These are phyloP conservation scores for Cacatua alba DNA, from an alignment of 2,113 vertebrate species.

Conservation along the genomic window DNA sequence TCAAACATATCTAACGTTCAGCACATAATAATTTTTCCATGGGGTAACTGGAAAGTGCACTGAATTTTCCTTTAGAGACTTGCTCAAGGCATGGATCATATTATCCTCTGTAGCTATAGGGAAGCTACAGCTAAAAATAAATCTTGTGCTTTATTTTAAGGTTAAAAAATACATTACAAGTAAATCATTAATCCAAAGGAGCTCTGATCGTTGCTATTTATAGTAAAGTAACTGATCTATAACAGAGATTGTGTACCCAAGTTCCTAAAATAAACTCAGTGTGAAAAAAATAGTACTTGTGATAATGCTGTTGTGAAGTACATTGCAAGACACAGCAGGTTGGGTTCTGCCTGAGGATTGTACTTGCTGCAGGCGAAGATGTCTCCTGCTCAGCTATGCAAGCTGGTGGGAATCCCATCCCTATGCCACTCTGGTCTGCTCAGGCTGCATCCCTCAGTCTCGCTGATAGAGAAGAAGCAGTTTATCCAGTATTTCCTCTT, in stretches of 20 bases:
- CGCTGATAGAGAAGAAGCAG: not conserved
- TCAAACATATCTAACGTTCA: not conserved
- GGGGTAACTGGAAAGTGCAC: not conserved
- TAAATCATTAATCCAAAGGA: slow-evolving; percentile 47
- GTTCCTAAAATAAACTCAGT: slow-evolving; percentile 32
- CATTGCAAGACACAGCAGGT: not conserved
- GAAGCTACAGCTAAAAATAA: slow-evolving; percentile 24
- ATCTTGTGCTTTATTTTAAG: slow-evolving; percentile 32
- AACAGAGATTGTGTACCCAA: not conserved
- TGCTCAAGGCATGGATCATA: slow-evolving; percentile 22
- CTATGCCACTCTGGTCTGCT: accelerated
- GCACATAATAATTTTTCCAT: not conserved
- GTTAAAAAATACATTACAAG: slow-evolving; percentile 41
- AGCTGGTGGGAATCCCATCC: not conserved
- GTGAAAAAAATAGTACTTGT: not conserved
- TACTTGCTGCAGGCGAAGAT: not conserved
- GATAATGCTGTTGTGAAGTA: not conserved
- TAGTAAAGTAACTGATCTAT: slow-evolving; percentile 38
- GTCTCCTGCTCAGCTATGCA: not conserved
- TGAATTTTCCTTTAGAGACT: not conserved
- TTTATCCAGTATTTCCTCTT: not conserved
- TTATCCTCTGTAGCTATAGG: not conserved
- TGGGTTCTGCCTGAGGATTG: not conserved
- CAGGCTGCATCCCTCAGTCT: not conserved
- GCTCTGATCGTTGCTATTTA: slow-evolving; percentile 31